A percentile compares a stretch with the other conserved stretches of the same genome.
phyloP scores from a whole-genome alignment of 2,797 vertebrate genomes.

The Lepus oiostolus region DNA sequence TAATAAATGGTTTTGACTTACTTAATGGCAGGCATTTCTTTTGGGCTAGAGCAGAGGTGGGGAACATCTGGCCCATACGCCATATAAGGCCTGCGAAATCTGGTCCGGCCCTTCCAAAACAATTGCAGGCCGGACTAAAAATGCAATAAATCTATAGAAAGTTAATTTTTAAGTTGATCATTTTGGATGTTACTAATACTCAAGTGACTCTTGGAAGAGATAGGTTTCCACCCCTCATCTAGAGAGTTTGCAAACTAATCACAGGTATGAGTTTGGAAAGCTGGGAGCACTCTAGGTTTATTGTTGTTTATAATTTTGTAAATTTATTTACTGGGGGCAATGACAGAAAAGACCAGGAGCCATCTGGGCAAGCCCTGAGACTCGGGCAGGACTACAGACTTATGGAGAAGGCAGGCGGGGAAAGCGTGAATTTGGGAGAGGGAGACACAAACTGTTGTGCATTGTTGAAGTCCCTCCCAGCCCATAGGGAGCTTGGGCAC shows the following conservation, averaged over 20 bases:
- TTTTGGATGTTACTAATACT: no score
- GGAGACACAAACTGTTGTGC: accelerated
- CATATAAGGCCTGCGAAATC: no score
- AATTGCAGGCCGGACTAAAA: no score
- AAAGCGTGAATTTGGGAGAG: not conserved
- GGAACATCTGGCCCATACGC: no score
- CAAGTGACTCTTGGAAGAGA: no score
- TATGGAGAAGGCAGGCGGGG: not conserved
- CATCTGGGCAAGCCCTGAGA: not conserved
- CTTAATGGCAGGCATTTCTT: not conserved
- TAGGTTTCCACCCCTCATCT: not conserved
- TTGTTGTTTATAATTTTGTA: no score
- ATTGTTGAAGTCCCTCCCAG: not conserved
- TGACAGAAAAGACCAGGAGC: not conserved
- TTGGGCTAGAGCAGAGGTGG: not conserved
- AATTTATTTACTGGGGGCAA: no score
- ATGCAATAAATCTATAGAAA: no score
- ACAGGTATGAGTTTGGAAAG: not conserved
- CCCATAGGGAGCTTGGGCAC: accelerated
- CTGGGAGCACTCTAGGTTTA: not conserved
- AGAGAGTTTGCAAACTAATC: not conserved
- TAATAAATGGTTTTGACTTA: not conserved
- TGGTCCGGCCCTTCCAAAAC: no score
- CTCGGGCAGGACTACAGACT: not conserved
- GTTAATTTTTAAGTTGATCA: no score